Evolutionary conservation across 2,113 vertebrate species (phyloP).

Genomic region (Tonatia bakeri): DNA sequence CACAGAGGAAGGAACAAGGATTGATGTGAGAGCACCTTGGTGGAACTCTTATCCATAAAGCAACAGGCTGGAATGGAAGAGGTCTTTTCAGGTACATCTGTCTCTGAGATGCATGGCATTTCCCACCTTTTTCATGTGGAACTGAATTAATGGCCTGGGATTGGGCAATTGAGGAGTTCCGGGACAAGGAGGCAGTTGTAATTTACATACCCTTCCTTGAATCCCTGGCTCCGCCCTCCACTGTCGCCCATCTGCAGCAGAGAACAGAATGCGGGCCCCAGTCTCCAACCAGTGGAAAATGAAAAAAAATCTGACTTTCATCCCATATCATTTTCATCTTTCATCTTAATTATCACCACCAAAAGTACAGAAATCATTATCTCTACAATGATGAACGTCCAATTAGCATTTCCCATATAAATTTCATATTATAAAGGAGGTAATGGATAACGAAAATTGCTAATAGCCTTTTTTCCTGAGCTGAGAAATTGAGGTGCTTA

Average conservation of each 20-base stretch:
- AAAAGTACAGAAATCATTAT: conserved; percentile 85
- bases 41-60: conserved; percentile 44
- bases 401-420: conserved; percentile 86
- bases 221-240: not conserved
- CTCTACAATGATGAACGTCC: conserved; percentile 83
- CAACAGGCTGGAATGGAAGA: not conserved
- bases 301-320: conserved; percentile 71
- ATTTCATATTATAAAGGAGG: conserved; percentile 82
- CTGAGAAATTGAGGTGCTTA: conserved; percentile 83
- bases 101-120: conserved; percentile 48
- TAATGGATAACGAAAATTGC: conserved; percentile 82
- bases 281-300: conserved; percentile 72
- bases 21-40: conserved; percentile 21
- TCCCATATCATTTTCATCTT: conserved; percentile 82
- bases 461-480: conserved; percentile 78
- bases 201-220: not conserved
- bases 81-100: conserved; percentile 43
- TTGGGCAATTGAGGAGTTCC: conserved; percentile 33
- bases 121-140: conserved; percentile 44
- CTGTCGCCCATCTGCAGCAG: conserved; percentile 42
- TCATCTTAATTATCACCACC: conserved; percentile 83
- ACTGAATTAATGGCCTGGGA: conserved; percentile 39
- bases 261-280: conserved; percentile 72
- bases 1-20: not conserved
- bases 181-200: conserved; percentile 39